These are phyloP conservation scores for Anaspis maculata DNA, from an alignment of 2,888 invertebrate genomes.

Conservation along the genomic window DNA sequence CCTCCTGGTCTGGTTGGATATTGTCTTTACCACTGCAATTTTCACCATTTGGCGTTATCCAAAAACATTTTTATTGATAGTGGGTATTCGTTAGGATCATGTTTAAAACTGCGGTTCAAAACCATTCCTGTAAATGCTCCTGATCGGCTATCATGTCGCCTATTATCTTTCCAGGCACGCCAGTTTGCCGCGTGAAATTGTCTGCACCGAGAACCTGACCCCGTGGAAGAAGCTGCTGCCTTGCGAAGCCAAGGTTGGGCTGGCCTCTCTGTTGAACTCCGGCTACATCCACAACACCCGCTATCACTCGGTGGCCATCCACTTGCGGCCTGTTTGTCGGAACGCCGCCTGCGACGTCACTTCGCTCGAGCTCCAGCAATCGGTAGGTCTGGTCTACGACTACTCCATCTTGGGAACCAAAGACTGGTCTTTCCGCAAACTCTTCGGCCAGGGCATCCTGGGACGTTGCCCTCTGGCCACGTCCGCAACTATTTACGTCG, in stretches of 20 bases:
- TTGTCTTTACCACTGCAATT: too few relatives aligned
- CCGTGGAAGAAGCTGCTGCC: conserved; percentile 97
- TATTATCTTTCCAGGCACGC: conserved; percentile 56
- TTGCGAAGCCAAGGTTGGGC: conserved; percentile 83
- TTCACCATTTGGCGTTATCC: too few relatives aligned
- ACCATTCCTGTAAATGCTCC: too few relatives aligned
- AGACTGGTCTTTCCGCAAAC: conserved; percentile 79
- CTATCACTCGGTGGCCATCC: conserved; percentile 84
- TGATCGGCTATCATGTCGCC: too few relatives aligned
- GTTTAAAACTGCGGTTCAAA: too few relatives aligned
- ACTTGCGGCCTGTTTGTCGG: conserved; percentile 72
- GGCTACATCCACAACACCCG: conserved; percentile 86
- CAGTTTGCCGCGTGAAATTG: conserved; percentile 89
- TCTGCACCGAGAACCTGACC: conserved; percentile 97
- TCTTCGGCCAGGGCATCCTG: conserved; percentile 80
- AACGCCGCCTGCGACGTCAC: conserved; percentile 44
- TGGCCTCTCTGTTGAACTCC: conserved; percentile 82
- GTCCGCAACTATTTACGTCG: conserved; percentile 72
- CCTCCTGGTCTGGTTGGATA: too few relatives aligned
- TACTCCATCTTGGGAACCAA: conserved; percentile 54
- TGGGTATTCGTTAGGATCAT: too few relatives aligned
- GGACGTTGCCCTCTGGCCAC: conserved; percentile 75
- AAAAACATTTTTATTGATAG: too few relatives aligned
- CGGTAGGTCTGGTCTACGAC: conserved; percentile 83
- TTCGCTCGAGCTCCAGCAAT: conserved; percentile 73